These are phyloP conservation scores for Aleiodes alternator DNA, from an alignment of 2,888 invertebrate species.

Conservation along the genomic window DNA sequence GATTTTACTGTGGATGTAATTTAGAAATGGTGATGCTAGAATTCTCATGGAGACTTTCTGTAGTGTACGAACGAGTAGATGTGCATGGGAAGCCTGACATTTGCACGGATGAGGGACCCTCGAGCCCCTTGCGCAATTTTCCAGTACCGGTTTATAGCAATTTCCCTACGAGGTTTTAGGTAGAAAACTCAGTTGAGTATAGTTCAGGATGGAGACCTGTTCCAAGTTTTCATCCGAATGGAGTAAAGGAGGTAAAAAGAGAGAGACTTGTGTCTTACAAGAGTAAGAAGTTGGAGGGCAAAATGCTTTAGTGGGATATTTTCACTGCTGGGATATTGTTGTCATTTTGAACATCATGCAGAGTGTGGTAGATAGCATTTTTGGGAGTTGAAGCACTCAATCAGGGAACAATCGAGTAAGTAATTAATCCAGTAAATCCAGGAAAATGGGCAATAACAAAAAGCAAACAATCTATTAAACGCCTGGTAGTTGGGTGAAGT, in stretches of 20 bases:
- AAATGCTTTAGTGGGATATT: neutral
- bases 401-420: neutral
- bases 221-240: conserved; percentile 21
- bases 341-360: no score
- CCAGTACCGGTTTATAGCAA: conserved; percentile 42
- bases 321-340: no score
- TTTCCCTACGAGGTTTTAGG: conserved; percentile 33
- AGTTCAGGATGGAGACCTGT: conserved; percentile 30
- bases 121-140: conserved; percentile 32
- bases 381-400: neutral
- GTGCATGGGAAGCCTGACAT: conserved; percentile 16
- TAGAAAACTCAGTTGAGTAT: conserved; percentile 46
- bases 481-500: neutral
- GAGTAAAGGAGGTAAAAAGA: conserved; percentile 14
- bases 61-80: conserved; percentile 12
- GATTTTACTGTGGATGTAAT: conserved; percentile 17
- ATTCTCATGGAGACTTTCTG: conserved; percentile 9
- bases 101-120: conserved; percentile 30
- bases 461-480: conserved; percentile 8
- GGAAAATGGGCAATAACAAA: neutral
- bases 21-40: neutral
- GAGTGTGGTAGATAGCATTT: neutral
- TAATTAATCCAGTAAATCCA: conserved; percentile 16
- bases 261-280: no score
- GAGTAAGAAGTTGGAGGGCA: neutral